Evolutionary conservation across 2,888 invertebrate species (phyloP).

Genomic region (Acleris emargana): DNA sequence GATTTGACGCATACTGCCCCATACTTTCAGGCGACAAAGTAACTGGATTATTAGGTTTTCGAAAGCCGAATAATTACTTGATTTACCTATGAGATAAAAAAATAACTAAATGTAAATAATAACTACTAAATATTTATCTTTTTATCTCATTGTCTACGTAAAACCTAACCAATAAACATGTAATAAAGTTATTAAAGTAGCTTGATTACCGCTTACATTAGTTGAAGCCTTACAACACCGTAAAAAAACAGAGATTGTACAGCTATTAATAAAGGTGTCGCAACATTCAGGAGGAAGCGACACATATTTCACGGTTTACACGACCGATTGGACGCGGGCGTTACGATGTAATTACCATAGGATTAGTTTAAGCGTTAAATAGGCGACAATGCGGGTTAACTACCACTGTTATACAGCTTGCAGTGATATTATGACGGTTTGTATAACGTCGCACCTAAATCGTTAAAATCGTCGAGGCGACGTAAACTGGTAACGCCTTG

Average conservation of each 20-base stretch:
- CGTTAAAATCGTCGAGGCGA: too few species aligned
- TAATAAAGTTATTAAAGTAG: too few species aligned
- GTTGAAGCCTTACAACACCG: not conserved
- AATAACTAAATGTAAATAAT: too few species aligned
- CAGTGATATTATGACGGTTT: constrained; percentile 7
- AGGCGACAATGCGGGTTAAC: constrained; percentile 12
- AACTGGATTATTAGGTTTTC: too few species aligned
- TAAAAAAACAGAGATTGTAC: constrained; percentile 2
- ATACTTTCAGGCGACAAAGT: too few species aligned
- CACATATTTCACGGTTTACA: constrained; percentile 55
- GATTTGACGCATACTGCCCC: too few species aligned
- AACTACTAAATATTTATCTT: too few species aligned
- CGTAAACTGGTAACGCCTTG: not conserved
- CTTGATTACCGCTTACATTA: not conserved
- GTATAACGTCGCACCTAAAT: too few species aligned
- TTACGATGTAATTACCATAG: constrained; percentile 42
- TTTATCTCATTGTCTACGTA: too few species aligned
- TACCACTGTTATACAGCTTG: constrained; percentile 2
- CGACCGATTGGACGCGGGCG: constrained; percentile 57
- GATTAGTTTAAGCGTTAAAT: constrained; percentile 27
- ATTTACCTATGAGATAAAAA: too few species aligned
- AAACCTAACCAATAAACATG: too few species aligned
- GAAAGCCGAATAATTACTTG: too few species aligned
- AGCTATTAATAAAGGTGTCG: constrained; percentile 36
- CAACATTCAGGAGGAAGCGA: constrained; percentile 35